Conservation (phyloP, 2,113 vertebrate genomes). For the Misgurnus mizolepis region DNA sequence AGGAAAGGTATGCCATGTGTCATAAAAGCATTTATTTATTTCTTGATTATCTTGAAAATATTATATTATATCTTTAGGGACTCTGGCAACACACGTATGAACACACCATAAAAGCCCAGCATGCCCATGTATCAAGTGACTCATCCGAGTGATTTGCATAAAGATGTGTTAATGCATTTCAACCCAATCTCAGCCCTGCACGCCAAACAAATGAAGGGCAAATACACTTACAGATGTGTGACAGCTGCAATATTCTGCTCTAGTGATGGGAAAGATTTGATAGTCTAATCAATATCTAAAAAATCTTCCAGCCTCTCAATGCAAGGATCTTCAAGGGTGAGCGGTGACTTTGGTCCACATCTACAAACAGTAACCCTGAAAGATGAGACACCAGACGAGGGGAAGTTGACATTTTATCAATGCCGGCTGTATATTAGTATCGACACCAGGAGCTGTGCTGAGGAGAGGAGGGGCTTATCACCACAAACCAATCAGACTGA, state of each 20-base stretch:
- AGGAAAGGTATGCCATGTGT: too few species aligned
- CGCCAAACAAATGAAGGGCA: not conserved
- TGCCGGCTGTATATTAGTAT: constrained; percentile 69
- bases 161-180: too few species aligned
- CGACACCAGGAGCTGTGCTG: constrained; percentile 63
- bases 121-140: too few species aligned
- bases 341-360: not conserved
- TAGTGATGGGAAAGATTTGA: not conserved
- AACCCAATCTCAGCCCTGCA: too few species aligned
- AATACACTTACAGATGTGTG: not conserved
- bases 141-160: too few species aligned
- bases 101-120: too few species aligned
- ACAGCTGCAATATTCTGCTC: not conserved
- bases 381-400: constrained; percentile 26
- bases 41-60: too few species aligned
- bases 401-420: constrained; percentile 71
- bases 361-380: constrained; percentile 9
- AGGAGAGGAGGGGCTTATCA: constrained; percentile 71
- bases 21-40: too few species aligned
- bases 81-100: too few species aligned
- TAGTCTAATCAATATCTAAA: not conserved
- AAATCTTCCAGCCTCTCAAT: not conserved
- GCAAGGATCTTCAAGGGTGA: constrained; percentile 11
- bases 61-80: too few species aligned
- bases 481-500: constrained; percentile 61